Conservation (phyloP, 2,888 invertebrate species). For the Rhamphomyia laevipes region DNA sequence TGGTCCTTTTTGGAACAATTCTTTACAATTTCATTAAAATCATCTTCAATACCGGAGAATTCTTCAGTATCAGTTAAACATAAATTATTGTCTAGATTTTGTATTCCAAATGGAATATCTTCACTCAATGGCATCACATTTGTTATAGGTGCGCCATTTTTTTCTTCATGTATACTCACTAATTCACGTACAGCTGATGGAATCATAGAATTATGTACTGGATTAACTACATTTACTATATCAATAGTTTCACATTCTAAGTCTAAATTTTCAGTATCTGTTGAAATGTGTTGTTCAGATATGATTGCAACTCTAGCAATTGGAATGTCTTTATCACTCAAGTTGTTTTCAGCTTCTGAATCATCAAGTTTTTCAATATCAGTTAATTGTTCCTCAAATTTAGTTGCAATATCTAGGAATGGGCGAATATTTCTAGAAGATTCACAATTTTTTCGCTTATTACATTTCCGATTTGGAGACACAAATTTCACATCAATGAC, state of each 20-base stretch:
- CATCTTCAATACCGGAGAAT: slow-evolving; percentile 34
- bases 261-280: slow-evolving; percentile 35
- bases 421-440: slow-evolving; percentile 9
- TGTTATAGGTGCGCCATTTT: slow-evolving; percentile 36
- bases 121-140: slow-evolving; percentile 39
- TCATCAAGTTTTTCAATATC: slow-evolving; percentile 41
- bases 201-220: slow-evolving; percentile 20
- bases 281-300: slow-evolving; percentile 28
- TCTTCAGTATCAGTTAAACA: slow-evolving; percentile 34
- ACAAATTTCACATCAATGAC: slow-evolving; percentile 27
- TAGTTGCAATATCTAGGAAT: slow-evolving; percentile 20
- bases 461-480: slow-evolving; percentile 3
- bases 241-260: slow-evolving; percentile 17
- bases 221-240: slow-evolving; percentile 12
- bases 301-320: slow-evolving; percentile 27
- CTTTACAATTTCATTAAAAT: slow-evolving; percentile 25
- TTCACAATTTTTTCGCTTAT: slow-evolving; percentile 17
- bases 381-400: slow-evolving; percentile 34
- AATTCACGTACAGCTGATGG: slow-evolving; percentile 40
- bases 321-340: slow-evolving; percentile 20
- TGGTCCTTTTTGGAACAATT: slow-evolving; percentile 12
- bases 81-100: slow-evolving; percentile 20
- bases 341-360: slow-evolving; percentile 24
- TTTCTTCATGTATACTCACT: slow-evolving; percentile 35
- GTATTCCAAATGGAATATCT: slow-evolving; percentile 29